phyloP scores from a whole-genome alignment of 2,113 vertebrate species.

The Seriola quinqueradiata region DNA sequence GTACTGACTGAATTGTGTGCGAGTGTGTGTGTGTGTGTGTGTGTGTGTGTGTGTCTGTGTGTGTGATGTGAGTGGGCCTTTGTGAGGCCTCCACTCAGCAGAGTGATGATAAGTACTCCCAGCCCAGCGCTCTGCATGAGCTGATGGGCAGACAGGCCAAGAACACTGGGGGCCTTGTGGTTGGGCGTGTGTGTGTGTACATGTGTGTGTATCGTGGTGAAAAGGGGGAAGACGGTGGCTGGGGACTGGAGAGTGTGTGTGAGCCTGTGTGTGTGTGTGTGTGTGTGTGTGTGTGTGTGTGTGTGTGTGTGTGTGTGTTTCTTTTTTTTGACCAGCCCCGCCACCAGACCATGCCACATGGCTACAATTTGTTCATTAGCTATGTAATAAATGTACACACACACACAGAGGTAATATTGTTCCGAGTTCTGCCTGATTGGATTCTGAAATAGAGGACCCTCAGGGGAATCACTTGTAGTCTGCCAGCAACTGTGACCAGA shows the following conservation, averaged over 20 bases:
- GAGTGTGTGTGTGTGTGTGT: slow-evolving; percentile 8
- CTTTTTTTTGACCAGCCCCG: slow-evolving; percentile 53
- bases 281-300: slow-evolving; percentile 30
- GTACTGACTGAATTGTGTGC: slow-evolving; percentile 40
- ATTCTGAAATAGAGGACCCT: slow-evolving; percentile 79
- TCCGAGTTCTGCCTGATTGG: slow-evolving; percentile 79
- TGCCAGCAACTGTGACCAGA: slow-evolving; percentile 79
- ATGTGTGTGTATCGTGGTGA: slow-evolving; percentile 61
- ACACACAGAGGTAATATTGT: slow-evolving; percentile 85
- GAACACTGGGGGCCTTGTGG: slow-evolving; percentile 86
- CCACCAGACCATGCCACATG: slow-evolving; percentile 82
- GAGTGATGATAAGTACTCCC: slow-evolving; percentile 85
- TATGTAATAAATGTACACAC: slow-evolving; percentile 85
- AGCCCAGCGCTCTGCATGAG: slow-evolving; percentile 77
- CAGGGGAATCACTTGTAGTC: slow-evolving; percentile 77
- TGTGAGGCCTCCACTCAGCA: slow-evolving; percentile 80
- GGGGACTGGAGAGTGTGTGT: slow-evolving; percentile 33
- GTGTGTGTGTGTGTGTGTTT: slow-evolving; percentile 31
- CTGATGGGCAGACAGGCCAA: slow-evolving; percentile 77
- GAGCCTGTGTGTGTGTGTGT: slow-evolving; percentile 30
- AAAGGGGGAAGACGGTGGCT: slow-evolving; percentile 47
- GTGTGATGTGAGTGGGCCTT: slow-evolving; percentile 68
- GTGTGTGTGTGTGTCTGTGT: slow-evolving; percentile 48
- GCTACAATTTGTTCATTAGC: slow-evolving; percentile 87
- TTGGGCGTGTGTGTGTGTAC: slow-evolving; percentile 37